Base-by-base conservation (phyloP, 1,140 invertebrate genomes). In the Zaprionus inermis region DNA sequence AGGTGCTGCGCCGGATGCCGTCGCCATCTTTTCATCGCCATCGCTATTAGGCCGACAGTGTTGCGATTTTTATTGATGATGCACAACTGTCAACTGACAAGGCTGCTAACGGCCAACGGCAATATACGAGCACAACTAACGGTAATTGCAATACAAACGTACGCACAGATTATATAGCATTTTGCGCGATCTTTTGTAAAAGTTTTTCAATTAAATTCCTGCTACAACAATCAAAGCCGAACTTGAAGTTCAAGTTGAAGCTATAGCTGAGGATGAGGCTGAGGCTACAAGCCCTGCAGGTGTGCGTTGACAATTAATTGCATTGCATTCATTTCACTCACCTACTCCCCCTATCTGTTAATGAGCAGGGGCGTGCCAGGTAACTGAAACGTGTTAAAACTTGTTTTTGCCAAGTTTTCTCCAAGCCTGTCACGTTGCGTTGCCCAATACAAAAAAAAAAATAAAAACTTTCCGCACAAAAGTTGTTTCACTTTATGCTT, bases 231-330 rank as follows among this genome's bases (percentile, higher is more conserved):
- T 81, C 79, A 81, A 75, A 66, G 79, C 65, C 58, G 52, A 49
- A 58, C 32, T 12, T 38, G 57, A 49, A 81, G 32, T 16, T 38
- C 38, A 49, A 81, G 80, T 16, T 16, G n/a, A 16, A 38, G 34
- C 4, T 3, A 11, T 3, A 36, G 34, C 11, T n/a, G n/a, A n/a
- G n/a, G n/a, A n/a, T 11, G 34, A 36, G 14, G 36, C 36, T n/a
- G 36, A 38, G 36, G 14, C 36, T 6, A 38, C 36, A 80, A 76
- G 59, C 76, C 81, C 77, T 51, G 28, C 55, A 49, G 49, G 71
- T 81, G 71, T 81, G 75, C 75, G 71, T 82, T 78, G 72, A 82
- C 79, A 82, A 82, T 82, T 82, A 82, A 82, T 82, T 82, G 80
- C 74, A 74, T 81, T 81, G 71, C 77, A 69, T 70, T 63, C 74